Evolutionary conservation across 2,888 invertebrate species (phyloP).

Genomic region (Caenorhabditis macrosperma): DNA sequence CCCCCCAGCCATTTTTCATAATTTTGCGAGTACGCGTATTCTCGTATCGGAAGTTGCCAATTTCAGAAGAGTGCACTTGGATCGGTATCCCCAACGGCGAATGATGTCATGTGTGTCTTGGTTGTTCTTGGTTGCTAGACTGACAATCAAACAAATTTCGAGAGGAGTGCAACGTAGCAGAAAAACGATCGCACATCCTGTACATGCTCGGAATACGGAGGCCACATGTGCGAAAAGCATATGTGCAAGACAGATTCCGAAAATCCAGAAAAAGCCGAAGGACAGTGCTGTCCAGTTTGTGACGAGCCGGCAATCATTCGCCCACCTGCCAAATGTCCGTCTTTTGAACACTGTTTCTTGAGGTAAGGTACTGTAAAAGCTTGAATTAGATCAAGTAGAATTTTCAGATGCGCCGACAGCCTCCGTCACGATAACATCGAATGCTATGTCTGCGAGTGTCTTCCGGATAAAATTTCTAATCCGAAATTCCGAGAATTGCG

Average conservation of each 20-base stretch:
- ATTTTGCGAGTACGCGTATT: too few species aligned
- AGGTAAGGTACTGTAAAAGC: conserved; percentile 31
- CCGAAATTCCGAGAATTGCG: conserved; percentile 66
- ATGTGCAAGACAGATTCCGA: conserved; percentile 82
- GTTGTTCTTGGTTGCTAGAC: conserved; percentile 79
- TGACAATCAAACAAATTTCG: conserved; percentile 64
- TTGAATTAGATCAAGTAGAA: too few species aligned
- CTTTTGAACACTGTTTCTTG: conserved; percentile 80
- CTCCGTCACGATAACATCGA: conserved; percentile 80
- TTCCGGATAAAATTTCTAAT: conserved; percentile 65
- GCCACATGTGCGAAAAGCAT: conserved; percentile 72
- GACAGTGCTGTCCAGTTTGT: conserved; percentile 84
- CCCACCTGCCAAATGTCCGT: conserved; percentile 80
- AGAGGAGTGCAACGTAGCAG: conserved; percentile 68
- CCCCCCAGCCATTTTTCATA: too few species aligned
- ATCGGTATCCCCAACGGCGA: conserved; percentile 75
- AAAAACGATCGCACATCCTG: conserved; percentile 79
- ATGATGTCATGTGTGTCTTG: conserved; percentile 78
- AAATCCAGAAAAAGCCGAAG: conserved; percentile 82
- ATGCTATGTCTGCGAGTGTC: conserved; percentile 81
- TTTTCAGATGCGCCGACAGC: conserved; percentile 79
- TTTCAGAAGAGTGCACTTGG: conserved; percentile 75
- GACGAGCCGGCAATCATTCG: conserved; percentile 80
- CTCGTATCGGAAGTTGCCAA: neutral
- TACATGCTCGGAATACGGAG: conserved; percentile 74